Base-by-base conservation (phyloP, 1,140 invertebrate species). In the Lepidurus arcticus region DNA sequence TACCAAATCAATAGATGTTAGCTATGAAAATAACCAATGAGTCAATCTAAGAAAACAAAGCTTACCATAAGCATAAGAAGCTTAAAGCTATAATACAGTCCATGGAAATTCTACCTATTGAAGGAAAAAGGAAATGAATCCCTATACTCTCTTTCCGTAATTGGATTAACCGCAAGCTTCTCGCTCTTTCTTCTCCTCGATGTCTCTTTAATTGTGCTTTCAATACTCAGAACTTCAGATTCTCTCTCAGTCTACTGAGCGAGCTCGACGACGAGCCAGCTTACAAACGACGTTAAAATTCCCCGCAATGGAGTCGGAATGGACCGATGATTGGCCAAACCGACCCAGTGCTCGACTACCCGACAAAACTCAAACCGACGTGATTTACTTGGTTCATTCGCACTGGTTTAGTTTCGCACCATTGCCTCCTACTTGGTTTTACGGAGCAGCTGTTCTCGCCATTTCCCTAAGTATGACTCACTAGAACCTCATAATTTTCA, bases 81-180 rank as follows among this genome's bases (percentile, higher is more conserved):
- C 53, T 65, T 65, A 65, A 65, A 65, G 21, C 34, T 65, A 65
- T 21, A 7, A 65, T 21, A 21, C 53, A 65, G 6, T 7, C 6
- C 53, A 65, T 65, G 53, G 53, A 21, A 65, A 65, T 16, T 65
- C 53, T n/a, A 65, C 21, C 8, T 21, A 65, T 21, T 65, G n/a
- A 65, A 65, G 53, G 16, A 65, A 65, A 21, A 65, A 9, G 53
- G 53, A 65, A 65, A 65, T 65, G 53, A 65, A 65, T 65, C 53
- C 53, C 21, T 65, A 65, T 65, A 65, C 53, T 65, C 53, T 21
- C 16, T 65, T 65, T 65, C 53, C 53, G 53, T 65, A 65, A 65
- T 21, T n/a, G 53, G 53, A 65, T 65, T 65, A 65, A 65, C 53
- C 53, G 21, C 53, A 65, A 65, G 16, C 16, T 13, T 65, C 47